Evolutionary conservation across 2,888 invertebrate genomes (phyloP).

Genomic region (Caenorhabditis imperialis): DNA sequence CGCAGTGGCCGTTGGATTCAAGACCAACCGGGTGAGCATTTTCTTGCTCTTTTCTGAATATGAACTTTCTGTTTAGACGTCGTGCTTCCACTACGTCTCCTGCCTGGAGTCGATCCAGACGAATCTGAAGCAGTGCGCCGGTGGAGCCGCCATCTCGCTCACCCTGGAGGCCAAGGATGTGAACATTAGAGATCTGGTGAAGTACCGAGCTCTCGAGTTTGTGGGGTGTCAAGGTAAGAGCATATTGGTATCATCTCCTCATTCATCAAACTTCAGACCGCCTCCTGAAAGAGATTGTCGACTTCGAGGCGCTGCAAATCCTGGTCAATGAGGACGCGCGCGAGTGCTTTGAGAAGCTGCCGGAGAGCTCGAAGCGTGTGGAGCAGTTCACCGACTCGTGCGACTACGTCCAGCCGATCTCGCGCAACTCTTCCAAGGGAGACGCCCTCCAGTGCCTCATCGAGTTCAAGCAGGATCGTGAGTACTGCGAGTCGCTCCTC

Average conservation of each 20-base stretch:
- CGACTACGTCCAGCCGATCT: slow-evolving; percentile 49
- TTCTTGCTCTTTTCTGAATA: not conserved
- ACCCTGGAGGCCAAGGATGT: slow-evolving; percentile 60
- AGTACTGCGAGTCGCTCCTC: slow-evolving; percentile 63
- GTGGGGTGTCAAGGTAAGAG: slow-evolving; percentile 57
- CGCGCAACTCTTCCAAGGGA: slow-evolving; percentile 52
- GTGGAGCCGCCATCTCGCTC: slow-evolving; percentile 57
- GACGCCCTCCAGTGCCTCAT: slow-evolving; percentile 60
- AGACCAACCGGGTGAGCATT: slow-evolving; percentile 42
- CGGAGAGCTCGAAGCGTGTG: slow-evolving; percentile 53
- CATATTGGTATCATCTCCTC: not conserved
- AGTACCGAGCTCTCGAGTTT: slow-evolving; percentile 56
- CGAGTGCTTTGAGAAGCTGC: slow-evolving; percentile 66
- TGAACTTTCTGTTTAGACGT: no score
- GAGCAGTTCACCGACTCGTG: slow-evolving; percentile 56
- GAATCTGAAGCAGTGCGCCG: slow-evolving; percentile 61
- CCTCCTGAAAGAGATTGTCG: slow-evolving; percentile 60
- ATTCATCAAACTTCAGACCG: slow-evolving; percentile 42
- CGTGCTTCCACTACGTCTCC: slow-evolving; percentile 63
- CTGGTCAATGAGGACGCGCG: slow-evolving; percentile 65
- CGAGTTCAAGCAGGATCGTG: slow-evolving; percentile 63
- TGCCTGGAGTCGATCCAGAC: slow-evolving; percentile 56
- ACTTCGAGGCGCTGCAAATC: slow-evolving; percentile 66
- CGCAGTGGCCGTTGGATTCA: slow-evolving; percentile 19
- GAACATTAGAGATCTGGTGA: slow-evolving; percentile 57